Evolutionary conservation across 2,888 invertebrate species (phyloP), one percentile per base, ranked within the genome.

Genomic region (Monoplex corrugatus): DNA sequence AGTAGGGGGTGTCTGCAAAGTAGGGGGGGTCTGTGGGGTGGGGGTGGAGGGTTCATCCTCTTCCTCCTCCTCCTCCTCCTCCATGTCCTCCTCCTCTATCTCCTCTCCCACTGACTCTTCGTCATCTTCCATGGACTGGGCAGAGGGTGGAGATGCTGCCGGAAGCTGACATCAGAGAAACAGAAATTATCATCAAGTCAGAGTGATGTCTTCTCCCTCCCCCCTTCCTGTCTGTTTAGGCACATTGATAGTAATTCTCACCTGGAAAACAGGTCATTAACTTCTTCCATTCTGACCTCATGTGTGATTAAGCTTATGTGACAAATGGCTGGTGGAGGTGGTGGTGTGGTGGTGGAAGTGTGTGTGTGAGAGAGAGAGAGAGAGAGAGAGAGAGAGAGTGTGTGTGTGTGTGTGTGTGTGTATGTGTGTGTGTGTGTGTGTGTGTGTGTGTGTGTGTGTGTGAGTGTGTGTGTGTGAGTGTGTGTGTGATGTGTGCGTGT

Each of bases 71-170:
- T 84, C 72, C 23, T 86, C 89, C 63, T 90, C 87, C 57, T 84
- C 75, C 19, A 89, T 88, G 38, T 87, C 45, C 40, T 92, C 92
- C 80, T 92, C 92, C n/a, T 87, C 90, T 23, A 93, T 92, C 75
- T 93, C 93, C 68, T 93, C 93, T 28, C 86, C 89, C 28, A 92
- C 89, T 19, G 90, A 89, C 45, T 90, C 91, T n/a, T 86, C 89
- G 19, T 89, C 89, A 40, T 89, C 89, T 57, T 89, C 89, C 80
- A 75, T 68, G 35, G 86, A 86, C 35, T 86, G 86, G 13, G 32
- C 86, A 19, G 63, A 38, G 8, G 85, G 85, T 19, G 85, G 45
- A 10, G 23, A n/a, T 72, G 72, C n/a, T 8, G 32, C 57, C 57
- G 57, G 57, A 23, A 0, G 57, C 57, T 57, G 0, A 57, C 57